phyloP scores from a whole-genome alignment of 2,888 invertebrate genomes.

The Andrena bicolor region DNA sequence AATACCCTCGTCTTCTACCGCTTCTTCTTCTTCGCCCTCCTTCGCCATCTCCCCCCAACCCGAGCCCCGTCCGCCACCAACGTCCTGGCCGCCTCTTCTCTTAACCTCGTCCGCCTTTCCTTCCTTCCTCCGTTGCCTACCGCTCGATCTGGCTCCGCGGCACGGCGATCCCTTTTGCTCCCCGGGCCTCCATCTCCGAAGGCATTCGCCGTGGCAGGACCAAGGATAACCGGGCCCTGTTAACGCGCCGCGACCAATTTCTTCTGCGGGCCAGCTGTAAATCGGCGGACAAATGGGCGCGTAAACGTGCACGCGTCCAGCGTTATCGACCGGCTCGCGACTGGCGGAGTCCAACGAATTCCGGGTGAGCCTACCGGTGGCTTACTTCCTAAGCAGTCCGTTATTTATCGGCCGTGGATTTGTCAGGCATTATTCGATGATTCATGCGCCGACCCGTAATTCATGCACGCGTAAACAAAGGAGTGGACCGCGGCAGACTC shows the following conservation, averaged over 20 bases:
- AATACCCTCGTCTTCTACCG: slow-evolving; percentile 62
- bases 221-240: slow-evolving; percentile 67
- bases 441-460: slow-evolving; percentile 60
- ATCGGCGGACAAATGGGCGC: slow-evolving; percentile 63
- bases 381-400: slow-evolving; percentile 50
- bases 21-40: slow-evolving; percentile 29
- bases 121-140: slow-evolving; percentile 44
- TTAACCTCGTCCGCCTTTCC: slow-evolving; percentile 38
- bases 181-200: slow-evolving; percentile 40
- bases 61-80: slow-evolving; percentile 22
- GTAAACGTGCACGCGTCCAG: slow-evolving; percentile 61
- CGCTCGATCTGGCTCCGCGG: slow-evolving; percentile 37
- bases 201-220: slow-evolving; percentile 43
- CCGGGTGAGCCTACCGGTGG: slow-evolving; percentile 28
- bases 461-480: slow-evolving; percentile 63
- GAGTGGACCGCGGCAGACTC: slow-evolving; percentile 22
- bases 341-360: slow-evolving; percentile 56
- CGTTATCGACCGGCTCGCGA: slow-evolving; percentile 59
- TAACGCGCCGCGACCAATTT: slow-evolving; percentile 68
- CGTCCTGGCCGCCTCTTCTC: slow-evolving; percentile 46
- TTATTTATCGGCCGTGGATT: slow-evolving; percentile 64
- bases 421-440: slow-evolving; percentile 60
- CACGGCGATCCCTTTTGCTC: slow-evolving; percentile 40
- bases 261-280: slow-evolving; percentile 61
- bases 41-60: slow-evolving; percentile 1